phyloP scores from a whole-genome alignment of 2,888 invertebrate genomes.

The Tuta absoluta region DNA sequence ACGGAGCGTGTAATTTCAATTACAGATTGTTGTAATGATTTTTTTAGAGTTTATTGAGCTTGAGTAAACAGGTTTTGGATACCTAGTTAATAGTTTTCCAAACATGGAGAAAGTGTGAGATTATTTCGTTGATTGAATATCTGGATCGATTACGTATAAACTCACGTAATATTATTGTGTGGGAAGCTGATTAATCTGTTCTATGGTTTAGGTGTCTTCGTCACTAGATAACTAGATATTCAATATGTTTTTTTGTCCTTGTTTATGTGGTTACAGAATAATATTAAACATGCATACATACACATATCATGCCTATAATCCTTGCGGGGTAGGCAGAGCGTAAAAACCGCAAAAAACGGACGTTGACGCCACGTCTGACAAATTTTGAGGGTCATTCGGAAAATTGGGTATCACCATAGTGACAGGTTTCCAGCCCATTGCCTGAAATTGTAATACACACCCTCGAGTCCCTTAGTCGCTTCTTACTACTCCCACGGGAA shows the following conservation, averaged over 20 bases:
- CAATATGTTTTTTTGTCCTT: background rate
- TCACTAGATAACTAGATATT: background rate
- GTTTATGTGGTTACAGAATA: too few relatives aligned
- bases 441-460: too few relatives aligned
- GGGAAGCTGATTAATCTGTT: conserved; percentile 36
- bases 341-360: too few relatives aligned
- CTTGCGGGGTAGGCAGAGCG: too few relatives aligned
- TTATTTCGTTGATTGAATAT: conserved; percentile 38
- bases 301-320: too few relatives aligned
- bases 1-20: conserved; percentile 6
- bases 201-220: background rate
- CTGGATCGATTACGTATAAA: conserved; percentile 37
- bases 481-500: too few relatives aligned
- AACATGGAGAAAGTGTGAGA: conserved; percentile 47
- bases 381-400: too few relatives aligned
- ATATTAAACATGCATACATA: too few relatives aligned
- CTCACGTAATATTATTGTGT: conserved; percentile 31
- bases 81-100: conserved; percentile 39
- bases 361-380: too few relatives aligned
- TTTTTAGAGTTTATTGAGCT: background rate
- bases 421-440: too few relatives aligned
- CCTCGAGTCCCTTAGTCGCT: too few relatives aligned
- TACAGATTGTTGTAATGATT: conserved; percentile 4
- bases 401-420: too few relatives aligned
- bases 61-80: conserved; percentile 32